Evolutionary conservation across 2,797 vertebrate genomes (phyloP), one percentile per base, ranked within the genome.

Genomic region (Phyllotis vaccarum): DNA sequence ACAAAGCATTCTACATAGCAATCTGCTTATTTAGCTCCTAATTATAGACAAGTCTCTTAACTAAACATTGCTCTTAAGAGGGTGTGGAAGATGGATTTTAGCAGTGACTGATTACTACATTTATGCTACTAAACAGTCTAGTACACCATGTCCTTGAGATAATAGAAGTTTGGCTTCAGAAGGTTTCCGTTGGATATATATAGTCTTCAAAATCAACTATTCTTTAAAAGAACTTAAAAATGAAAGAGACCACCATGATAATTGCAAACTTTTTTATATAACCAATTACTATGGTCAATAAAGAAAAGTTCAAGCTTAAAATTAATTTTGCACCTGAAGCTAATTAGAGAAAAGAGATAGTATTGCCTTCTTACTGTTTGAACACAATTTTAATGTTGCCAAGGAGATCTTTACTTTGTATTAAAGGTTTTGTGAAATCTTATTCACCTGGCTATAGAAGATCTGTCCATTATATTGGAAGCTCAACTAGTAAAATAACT

Each of bases 281-380:
- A 88, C 54, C 3, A 12, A 89, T 97, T 92, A 85, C 75, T 93
- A 6, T 94, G 93, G 92, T 97, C 70, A 93, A 70, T 54, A 37
- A 37, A 93, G 88, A 37, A 78, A 88, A 92, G 80, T 94, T 97
- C 80, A 89, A 96, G 72, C 94, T 95, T 94, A 97, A 97, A 97
- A 97, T 86, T 95, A 96, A 93, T 95, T 74, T 76, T 96, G 90
- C 95, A 97, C 96, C 96, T 97, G 96, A 97, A 97, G 92, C 46
- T 93, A 96, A 93, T 97, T 97, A 97, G 89, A 95, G 78, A 8
- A 93, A 14, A 93, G 13, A 91, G 10, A 70, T 37, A 93, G 95
- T 75, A 80, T 97, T 89, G 93, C 95, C 96, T 96, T 92, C 86
- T 96, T 89, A 85, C 64, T 91, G 58, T 93, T 93, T 92, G 87